Conservation (phyloP, 2,797 vertebrate species). For the Paedocypris micromegethes region DNA sequence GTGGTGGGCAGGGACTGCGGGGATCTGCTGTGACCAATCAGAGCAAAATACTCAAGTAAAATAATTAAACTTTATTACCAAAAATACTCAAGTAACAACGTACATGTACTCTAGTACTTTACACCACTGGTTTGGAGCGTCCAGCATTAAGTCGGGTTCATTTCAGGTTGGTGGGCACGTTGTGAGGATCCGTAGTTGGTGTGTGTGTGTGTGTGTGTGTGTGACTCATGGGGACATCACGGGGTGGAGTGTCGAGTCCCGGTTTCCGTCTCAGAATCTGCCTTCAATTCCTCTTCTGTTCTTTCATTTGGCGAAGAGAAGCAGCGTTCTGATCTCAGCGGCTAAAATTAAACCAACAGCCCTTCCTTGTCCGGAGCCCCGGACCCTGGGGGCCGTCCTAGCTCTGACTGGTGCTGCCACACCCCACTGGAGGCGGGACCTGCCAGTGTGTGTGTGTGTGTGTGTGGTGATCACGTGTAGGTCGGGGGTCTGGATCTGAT, state of each 20-base stretch:
- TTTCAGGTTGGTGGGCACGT: conserved; percentile 49
- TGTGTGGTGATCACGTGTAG: conserved; percentile 5
- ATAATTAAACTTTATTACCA: too few species aligned
- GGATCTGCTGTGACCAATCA: too few species aligned
- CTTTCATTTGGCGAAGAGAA: conserved; percentile 52
- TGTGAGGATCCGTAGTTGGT: conserved; percentile 52
- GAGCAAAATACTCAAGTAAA: too few species aligned
- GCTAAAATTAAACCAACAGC: conserved; percentile 66
- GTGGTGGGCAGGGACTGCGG: too few species aligned
- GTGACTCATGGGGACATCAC: conserved; percentile 27
- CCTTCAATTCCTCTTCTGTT: conserved; percentile 67
- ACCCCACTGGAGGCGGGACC: conserved; percentile 26
- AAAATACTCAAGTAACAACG: too few species aligned
- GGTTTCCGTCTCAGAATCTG: conserved; percentile 34
- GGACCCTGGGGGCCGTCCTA: conserved; percentile 16
- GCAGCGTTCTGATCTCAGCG: conserved; percentile 52
- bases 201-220: conserved; percentile 13
- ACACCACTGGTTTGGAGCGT: conserved; percentile 1
- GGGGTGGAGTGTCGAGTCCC: conserved; percentile 15
- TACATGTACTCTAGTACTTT: too few species aligned
- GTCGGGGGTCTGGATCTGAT: neutral
- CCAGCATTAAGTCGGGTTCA: conserved; percentile 11
- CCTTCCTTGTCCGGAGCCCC: conserved; percentile 56
- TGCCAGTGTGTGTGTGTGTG: conserved; percentile 24
- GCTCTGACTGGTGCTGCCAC: conserved; percentile 26